Evolutionary conservation across 23 tunicate species (phyloP).

Genomic region (Aplidium turbinatum): DNA sequence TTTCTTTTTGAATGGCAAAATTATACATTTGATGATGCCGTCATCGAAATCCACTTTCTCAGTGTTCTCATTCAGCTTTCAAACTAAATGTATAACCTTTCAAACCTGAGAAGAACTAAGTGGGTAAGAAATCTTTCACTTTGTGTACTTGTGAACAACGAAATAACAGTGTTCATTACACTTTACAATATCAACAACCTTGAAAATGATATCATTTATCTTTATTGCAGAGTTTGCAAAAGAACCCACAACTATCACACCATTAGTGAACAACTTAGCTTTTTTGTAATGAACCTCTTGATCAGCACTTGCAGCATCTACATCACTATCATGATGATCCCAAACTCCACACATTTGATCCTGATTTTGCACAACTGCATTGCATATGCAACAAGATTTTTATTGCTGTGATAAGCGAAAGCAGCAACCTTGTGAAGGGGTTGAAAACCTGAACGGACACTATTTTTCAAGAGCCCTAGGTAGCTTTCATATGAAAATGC

Average conservation of each 20-base stretch:
- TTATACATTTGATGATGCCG: neutral
- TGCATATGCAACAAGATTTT: neutral
- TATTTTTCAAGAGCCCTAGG: constrained; percentile 12
- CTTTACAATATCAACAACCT: too few species aligned
- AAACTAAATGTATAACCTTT: neutral
- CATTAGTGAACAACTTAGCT: neutral
- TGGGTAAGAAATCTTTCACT: neutral
- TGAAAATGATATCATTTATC: too few species aligned
- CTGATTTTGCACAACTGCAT: too few species aligned
- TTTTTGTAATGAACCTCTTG: neutral
- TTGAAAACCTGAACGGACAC: constrained; percentile 16
- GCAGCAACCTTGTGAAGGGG: constrained; percentile 10
- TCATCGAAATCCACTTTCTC: neutral
- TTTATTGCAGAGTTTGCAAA: too few species aligned
- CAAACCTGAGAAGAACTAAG: neutral
- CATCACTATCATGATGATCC: neutral
- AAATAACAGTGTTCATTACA: neutral
- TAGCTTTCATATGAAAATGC: constrained; percentile 17
- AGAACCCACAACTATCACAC: too few species aligned
- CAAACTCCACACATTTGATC: too few species aligned
- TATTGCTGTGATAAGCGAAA: constrained; percentile 3
- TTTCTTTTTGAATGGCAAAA: too few species aligned
- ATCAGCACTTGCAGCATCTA: neutral
- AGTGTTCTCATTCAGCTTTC: neutral
- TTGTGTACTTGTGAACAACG: neutral